Evolutionary conservation across 2,113 vertebrate species (phyloP).

Genomic region (Ptilonorhynchus violaceus): DNA sequence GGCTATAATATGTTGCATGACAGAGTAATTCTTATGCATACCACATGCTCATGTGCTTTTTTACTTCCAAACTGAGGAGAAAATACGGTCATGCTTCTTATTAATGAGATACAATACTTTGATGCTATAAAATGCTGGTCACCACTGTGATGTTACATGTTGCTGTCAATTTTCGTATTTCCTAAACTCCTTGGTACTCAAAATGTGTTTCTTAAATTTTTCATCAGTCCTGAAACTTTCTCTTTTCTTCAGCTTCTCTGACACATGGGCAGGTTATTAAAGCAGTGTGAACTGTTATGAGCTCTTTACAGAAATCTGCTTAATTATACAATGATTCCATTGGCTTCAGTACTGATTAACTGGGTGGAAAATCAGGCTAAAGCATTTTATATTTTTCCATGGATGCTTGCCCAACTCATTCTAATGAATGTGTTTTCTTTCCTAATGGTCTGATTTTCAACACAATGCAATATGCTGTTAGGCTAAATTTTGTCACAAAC

Average conservation of each 20-base stretch:
- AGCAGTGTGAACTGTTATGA: constrained; percentile 36
- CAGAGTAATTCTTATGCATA: constrained; percentile 46
- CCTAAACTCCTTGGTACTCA: not conserved
- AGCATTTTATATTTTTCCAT: constrained; percentile 63
- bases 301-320: constrained; percentile 42
- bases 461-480: not conserved
- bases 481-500: not conserved
- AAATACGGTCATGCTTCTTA: constrained; percentile 26
- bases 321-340: constrained; percentile 48
- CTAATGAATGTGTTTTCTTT: constrained; percentile 41
- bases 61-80: constrained; percentile 43
- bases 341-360: constrained; percentile 61
- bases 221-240: not conserved
- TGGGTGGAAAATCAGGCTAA: constrained; percentile 64
- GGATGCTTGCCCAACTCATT: constrained; percentile 41
- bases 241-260: not conserved
- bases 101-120: constrained; percentile 16
- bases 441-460: not conserved
- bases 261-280: constrained; percentile 27
- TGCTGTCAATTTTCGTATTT: not conserved
- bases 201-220: not conserved
- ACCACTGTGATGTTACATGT: not conserved
- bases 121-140: constrained; percentile 26
- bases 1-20: not conserved
- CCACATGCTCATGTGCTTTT: constrained; percentile 20